These are phyloP conservation scores for Epizoanthus illoricatus DNA, from an alignment of 92 coral and sea anemone species.

Conservation along the genomic window DNA sequence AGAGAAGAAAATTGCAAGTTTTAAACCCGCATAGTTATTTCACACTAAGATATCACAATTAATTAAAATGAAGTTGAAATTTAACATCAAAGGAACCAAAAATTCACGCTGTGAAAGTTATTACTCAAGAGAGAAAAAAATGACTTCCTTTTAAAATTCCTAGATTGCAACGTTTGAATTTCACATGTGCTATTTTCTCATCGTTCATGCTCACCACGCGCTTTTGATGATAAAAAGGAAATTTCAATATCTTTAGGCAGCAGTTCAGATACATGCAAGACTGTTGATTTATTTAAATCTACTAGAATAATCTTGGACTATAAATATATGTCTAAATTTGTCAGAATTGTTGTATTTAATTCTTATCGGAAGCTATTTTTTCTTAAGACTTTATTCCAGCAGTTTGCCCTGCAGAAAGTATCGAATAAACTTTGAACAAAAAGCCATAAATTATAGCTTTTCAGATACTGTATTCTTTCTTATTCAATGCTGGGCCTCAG, in stretches of 20 bases:
- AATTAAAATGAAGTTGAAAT: slow-evolving; percentile 19
- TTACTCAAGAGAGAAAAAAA: slow-evolving; percentile 13
- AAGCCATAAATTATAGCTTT: no score
- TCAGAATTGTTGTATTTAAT: background rate
- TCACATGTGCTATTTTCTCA: slow-evolving; percentile 18
- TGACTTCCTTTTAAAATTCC: slow-evolving; percentile 11
- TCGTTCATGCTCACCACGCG: slow-evolving; percentile 5
- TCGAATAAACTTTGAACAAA: no score
- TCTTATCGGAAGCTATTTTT: background rate
- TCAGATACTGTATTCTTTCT: no score
- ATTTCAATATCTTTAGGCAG: slow-evolving; percentile 9
- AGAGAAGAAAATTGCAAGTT: background rate
- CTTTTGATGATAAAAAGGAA: slow-evolving; percentile 4
- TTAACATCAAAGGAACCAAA: slow-evolving; percentile 28
- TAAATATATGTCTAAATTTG: slow-evolving; percentile 10
- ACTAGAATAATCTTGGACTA: background rate
- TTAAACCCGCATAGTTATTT: slow-evolving; percentile 2
- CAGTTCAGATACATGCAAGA: slow-evolving; percentile 12
- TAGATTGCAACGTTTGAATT: background rate
- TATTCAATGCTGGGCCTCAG: no score
- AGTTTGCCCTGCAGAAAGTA: background rate
- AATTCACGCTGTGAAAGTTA: slow-evolving; percentile 11
- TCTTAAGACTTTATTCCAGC: background rate
- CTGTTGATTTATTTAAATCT: slow-evolving; percentile 11
- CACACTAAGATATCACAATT: slow-evolving; percentile 11